phyloP scores from a whole-genome alignment of 2,113 vertebrate genomes.

The Notarius lentiginosus region DNA sequence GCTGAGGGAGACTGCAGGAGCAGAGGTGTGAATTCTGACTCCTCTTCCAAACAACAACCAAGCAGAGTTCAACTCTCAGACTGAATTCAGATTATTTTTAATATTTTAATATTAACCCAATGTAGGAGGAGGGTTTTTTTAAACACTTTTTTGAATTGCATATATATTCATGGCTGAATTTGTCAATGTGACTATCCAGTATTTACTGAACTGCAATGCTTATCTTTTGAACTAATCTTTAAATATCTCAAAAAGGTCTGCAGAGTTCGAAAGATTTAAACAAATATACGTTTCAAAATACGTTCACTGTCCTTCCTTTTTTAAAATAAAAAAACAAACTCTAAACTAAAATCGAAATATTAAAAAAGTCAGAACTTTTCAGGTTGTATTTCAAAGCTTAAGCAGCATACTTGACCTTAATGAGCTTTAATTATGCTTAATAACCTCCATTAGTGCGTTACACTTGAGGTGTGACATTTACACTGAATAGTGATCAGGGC shows the following conservation, averaged over 20 bases:
- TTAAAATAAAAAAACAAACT: background rate
- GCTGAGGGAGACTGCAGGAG: slow-evolving; percentile 57
- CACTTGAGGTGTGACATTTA: slow-evolving; percentile 71
- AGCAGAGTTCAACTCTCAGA: slow-evolving; percentile 57
- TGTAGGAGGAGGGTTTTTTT: background rate
- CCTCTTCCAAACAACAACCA: slow-evolving; percentile 71
- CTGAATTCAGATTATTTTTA: slow-evolving; percentile 42
- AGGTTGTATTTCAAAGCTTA: slow-evolving; percentile 45
- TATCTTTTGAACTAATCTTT: background rate
- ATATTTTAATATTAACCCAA: slow-evolving; percentile 13
- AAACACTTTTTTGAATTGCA: background rate
- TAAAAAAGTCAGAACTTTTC: background rate
- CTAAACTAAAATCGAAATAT: background rate
- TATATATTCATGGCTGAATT: background rate
- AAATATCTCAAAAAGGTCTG: background rate
- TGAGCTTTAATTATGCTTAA: slow-evolving; percentile 57
- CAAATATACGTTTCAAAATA: background rate
- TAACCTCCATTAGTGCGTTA: slow-evolving; percentile 61
- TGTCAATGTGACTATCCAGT: background rate
- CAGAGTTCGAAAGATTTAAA: background rate
- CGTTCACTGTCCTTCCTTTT: background rate
- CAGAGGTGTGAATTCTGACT: slow-evolving; percentile 80
- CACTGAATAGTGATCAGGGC: slow-evolving; percentile 66
- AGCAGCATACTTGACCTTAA: slow-evolving; percentile 41
- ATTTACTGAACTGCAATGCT: background rate